Evolutionary conservation across 2,888 invertebrate species (phyloP).

Genomic region (Drosophila paranaensis): DNA sequence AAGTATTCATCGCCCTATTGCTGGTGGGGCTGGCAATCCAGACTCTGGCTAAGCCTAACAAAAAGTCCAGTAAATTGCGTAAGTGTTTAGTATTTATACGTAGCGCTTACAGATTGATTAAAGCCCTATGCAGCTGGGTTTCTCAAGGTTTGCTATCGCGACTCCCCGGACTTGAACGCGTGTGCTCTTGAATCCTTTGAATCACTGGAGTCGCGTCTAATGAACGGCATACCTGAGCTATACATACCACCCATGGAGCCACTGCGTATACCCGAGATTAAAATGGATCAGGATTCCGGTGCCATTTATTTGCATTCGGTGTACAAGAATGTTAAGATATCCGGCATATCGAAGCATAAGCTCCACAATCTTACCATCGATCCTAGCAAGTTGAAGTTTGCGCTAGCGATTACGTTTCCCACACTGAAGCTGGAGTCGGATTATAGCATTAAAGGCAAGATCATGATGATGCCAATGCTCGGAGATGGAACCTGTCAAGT

Average conservation of each 20-base stretch:
- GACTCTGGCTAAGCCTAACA: slow-evolving; percentile 25
- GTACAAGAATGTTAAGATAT: slow-evolving; percentile 88
- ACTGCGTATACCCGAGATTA: slow-evolving; percentile 88
- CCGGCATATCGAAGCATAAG: slow-evolving; percentile 88
- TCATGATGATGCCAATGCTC: slow-evolving; percentile 90
- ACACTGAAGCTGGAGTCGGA: slow-evolving; percentile 87
- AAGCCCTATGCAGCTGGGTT: slow-evolving; percentile 86
- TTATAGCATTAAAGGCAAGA: slow-evolving; percentile 89
- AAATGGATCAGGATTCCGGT: slow-evolving; percentile 89
- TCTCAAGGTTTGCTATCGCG: slow-evolving; percentile 88
- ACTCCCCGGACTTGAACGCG: slow-evolving; percentile 86
- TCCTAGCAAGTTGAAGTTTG: slow-evolving; percentile 85
- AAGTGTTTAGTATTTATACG: slow-evolving; percentile 29
- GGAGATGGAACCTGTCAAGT: slow-evolving; percentile 89
- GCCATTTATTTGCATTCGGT: slow-evolving; percentile 89
- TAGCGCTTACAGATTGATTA: not conserved
- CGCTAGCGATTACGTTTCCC: slow-evolving; percentile 88
- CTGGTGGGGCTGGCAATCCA: slow-evolving; percentile 34
- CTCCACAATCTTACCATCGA: slow-evolving; percentile 87
- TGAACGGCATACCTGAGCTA: slow-evolving; percentile 88
- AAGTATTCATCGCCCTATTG: slow-evolving; percentile 34
- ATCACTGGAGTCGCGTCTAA: slow-evolving; percentile 86
- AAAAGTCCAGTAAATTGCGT: slow-evolving; percentile 46
- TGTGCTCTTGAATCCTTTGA: slow-evolving; percentile 88
- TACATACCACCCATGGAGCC: slow-evolving; percentile 90